phyloP scores from a whole-genome alignment of 2,888 invertebrate species.

The Lycaena phlaeas region DNA sequence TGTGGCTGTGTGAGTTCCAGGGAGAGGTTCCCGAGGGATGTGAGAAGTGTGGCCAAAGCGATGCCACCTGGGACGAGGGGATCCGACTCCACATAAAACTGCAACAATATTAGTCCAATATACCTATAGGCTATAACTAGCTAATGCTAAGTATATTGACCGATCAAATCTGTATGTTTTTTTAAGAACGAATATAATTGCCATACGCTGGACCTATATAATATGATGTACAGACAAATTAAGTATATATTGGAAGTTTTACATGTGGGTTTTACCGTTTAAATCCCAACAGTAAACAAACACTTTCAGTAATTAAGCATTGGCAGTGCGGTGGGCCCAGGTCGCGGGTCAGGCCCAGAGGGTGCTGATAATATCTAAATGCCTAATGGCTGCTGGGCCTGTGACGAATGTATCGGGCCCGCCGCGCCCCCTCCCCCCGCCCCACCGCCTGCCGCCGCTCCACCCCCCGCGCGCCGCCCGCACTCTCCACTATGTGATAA shows the following conservation, averaged over 20 bases:
- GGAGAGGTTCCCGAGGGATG: constrained; percentile 47
- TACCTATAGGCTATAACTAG: too few species aligned
- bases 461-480: constrained; percentile 32
- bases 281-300: constrained; percentile 35
- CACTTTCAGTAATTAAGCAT: constrained; percentile 70
- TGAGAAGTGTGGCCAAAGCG: constrained; percentile 64
- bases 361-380: constrained; percentile 72
- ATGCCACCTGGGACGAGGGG: constrained; percentile 57
- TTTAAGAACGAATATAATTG: too few species aligned
- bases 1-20: constrained; percentile 40
- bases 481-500: constrained; percentile 72
- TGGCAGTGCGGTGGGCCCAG: constrained; percentile 54
- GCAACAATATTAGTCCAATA: constrained; percentile 6
- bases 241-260: too few species aligned
- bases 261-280: constrained; percentile 1
- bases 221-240: too few species aligned
- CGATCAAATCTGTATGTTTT: too few species aligned
- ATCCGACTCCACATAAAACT: constrained; percentile 10
- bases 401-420: constrained; percentile 70
- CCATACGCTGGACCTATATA: too few species aligned
- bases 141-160: too few species aligned
- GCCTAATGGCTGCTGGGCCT: constrained; percentile 75
- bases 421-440: constrained; percentile 22
- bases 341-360: constrained; percentile 64
- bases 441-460: too few species aligned